Conservation (phyloP, 2,113 vertebrate species). For the Rhagologus leucostigma region DNA sequence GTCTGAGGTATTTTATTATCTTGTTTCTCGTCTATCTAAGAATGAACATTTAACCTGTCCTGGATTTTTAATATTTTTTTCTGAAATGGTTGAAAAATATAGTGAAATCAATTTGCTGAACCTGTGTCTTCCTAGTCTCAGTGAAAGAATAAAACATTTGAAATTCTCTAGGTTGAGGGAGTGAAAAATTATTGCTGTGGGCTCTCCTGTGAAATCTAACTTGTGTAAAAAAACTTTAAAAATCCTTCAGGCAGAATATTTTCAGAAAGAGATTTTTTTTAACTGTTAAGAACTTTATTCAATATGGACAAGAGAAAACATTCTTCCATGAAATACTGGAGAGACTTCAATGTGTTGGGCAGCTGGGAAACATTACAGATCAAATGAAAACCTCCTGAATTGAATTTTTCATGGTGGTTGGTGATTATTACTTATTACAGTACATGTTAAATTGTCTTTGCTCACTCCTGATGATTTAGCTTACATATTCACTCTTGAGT, state of each 20-base stretch:
- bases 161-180: neutral
- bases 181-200: neutral
- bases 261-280: neutral
- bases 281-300: neutral
- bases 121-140: neutral
- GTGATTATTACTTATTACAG: constrained; percentile 29
- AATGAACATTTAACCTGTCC: constrained; percentile 34
- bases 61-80: neutral
- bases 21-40: constrained; percentile 48
- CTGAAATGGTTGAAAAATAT: neutral
- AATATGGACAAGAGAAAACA: neutral
- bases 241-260: neutral
- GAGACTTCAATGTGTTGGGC: neutral
- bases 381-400: constrained; percentile 27
- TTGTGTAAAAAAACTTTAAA: neutral
- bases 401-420: neutral
- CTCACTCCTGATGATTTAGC: constrained; percentile 1
- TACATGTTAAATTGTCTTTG: constrained; percentile 39
- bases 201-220: neutral
- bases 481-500: neutral
- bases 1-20: constrained; percentile 71
- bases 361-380: constrained; percentile 14
- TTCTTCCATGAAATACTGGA: neutral
- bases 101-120: neutral
- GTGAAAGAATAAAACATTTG: neutral